Percentiles rank a stretch among this genome's conserved stretches.
Evolutionary conservation across 35 echinoderm and acorn worm species (phyloP).

Genomic region (Chiridota heheva): DNA sequence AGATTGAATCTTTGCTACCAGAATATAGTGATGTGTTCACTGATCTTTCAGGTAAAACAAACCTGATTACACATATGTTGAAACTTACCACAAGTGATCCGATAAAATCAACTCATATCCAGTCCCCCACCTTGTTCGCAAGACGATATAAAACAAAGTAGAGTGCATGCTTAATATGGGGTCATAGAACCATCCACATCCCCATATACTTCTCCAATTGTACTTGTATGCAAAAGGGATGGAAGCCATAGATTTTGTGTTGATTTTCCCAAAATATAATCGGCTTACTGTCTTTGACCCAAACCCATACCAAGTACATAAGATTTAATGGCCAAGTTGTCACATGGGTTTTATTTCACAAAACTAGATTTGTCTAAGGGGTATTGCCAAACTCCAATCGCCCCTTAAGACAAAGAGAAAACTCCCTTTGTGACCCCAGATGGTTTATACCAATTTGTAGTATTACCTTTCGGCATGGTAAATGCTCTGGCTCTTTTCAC

Average conservation of each 20-base stretch:
- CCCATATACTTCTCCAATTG: neutral
- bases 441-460: neutral
- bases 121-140: neutral
- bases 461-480: neutral
- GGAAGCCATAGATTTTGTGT: neutral
- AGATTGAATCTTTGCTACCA: too few relatives aligned
- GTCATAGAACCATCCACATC: neutral
- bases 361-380: slow-evolving; percentile 10
- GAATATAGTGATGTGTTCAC: neutral
- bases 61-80: neutral
- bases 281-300: neutral
- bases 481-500: neutral
- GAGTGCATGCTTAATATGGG: neutral
- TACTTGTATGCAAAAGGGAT: neutral
- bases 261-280: neutral
- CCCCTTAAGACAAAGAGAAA: neutral
- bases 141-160: neutral
- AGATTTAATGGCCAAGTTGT: neutral
- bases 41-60: neutral
- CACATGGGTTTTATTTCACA: neutral
- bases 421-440: neutral
- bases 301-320: neutral
- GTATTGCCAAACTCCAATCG: slow-evolving; percentile 8
- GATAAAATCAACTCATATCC: neutral
- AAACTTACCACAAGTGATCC: neutral